phyloP scores from a whole-genome alignment of 1,140 invertebrate species.

The Habropoda laboriosa region DNA sequence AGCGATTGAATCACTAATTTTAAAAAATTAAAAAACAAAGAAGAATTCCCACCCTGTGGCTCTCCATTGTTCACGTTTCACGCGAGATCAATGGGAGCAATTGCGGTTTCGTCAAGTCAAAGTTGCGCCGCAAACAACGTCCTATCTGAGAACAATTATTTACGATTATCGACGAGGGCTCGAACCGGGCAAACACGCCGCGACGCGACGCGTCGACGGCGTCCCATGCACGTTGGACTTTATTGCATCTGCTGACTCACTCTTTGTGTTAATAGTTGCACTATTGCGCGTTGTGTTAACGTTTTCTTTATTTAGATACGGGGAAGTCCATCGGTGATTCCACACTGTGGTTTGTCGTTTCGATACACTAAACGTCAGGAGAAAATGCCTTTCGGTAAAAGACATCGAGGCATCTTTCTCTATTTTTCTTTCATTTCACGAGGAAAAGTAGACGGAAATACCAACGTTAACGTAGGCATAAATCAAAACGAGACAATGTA shows the following conservation, averaged over 20 bases:
- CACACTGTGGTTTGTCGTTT: neutral
- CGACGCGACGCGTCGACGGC: slow-evolving; percentile 10
- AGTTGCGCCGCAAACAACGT: slow-evolving; percentile 29
- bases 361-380: neutral
- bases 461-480: no score
- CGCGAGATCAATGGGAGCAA: neutral
- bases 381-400: neutral
- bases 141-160: slow-evolving; percentile 46
- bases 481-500: neutral
- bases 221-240: slow-evolving; percentile 56
- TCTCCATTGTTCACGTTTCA: neutral
- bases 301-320: neutral
- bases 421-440: neutral
- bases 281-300: neutral
- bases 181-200: slow-evolving; percentile 27
- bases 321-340: neutral
- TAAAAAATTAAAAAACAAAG: no score
- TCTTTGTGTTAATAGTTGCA: slow-evolving; percentile 36
- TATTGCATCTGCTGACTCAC: slow-evolving; percentile 51
- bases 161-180: slow-evolving; percentile 46
- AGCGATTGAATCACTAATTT: no score
- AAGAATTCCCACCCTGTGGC: no score
- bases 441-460: neutral
- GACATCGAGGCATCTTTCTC: neutral
- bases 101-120: neutral